Evolutionary conservation across 2,113 vertebrate genomes (phyloP).

Genomic region (Pongo abelii): DNA sequence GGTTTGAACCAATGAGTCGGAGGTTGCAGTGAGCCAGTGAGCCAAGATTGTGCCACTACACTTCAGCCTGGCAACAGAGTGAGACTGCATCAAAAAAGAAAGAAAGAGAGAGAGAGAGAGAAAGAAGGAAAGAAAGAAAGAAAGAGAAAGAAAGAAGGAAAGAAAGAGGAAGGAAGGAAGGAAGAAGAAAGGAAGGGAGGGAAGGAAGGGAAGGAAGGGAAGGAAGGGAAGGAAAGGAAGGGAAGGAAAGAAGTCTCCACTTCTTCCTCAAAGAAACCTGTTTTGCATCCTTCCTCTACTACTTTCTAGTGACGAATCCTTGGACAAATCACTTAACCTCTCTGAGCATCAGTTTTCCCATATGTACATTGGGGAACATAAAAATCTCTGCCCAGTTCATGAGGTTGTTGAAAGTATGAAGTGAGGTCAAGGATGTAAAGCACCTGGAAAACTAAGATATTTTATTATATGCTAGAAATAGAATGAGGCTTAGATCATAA

Average conservation of each 20-base stretch:
- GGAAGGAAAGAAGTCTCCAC: too few relatives aligned
- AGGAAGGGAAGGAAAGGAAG: too few relatives aligned
- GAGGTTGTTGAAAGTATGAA: not conserved
- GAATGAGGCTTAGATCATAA: not conserved
- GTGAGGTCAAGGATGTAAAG: not conserved
- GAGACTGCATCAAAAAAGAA: too few relatives aligned
- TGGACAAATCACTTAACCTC: not conserved
- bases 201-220: too few relatives aligned
- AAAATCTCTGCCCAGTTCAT: not conserved
- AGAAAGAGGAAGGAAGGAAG: too few relatives aligned
- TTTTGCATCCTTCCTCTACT: not conserved
- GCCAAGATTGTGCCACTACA: too few relatives aligned
- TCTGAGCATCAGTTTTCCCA: not conserved
- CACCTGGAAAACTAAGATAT: not conserved
- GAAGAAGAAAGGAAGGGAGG: too few relatives aligned
- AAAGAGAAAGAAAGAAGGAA: accelerated
- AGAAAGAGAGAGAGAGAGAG: accelerated
- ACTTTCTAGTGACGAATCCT: not conserved
- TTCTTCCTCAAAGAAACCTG: not conserved
- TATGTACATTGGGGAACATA: not conserved
- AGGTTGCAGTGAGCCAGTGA: too few relatives aligned
- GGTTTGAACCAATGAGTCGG: too few relatives aligned
- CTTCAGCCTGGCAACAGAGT: too few relatives aligned
- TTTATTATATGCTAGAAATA: constrained; percentile 15
- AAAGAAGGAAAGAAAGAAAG: too few relatives aligned